Evolutionary conservation across 2,888 invertebrate species (phyloP).

Genomic region (Chaitophorus viminalis): DNA sequence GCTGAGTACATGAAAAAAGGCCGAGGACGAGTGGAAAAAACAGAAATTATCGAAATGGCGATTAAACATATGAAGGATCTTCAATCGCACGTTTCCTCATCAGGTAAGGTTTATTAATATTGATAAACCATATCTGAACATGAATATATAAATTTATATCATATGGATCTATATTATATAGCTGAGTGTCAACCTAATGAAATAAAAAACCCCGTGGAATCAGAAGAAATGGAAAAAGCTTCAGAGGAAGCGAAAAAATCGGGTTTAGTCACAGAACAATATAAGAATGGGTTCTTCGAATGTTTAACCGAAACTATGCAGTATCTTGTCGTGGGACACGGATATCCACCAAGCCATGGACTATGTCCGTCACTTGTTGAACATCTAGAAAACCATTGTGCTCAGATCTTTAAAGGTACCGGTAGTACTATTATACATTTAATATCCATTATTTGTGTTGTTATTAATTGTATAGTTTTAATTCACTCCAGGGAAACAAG

Average conservation of each 20-base stretch:
- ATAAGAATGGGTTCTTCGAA: slow-evolving; percentile 88
- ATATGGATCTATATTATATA: neutral
- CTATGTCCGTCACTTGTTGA: slow-evolving; percentile 82
- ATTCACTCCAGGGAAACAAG: slow-evolving; percentile 46
- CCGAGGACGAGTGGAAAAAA: slow-evolving; percentile 94
- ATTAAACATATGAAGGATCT: slow-evolving; percentile 92
- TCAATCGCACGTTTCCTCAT: slow-evolving; percentile 68
- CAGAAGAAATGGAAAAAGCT: slow-evolving; percentile 4
- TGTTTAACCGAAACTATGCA: slow-evolving; percentile 90
- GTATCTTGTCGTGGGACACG: slow-evolving; percentile 87
- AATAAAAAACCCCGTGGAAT: neutral
- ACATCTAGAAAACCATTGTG: slow-evolving; percentile 87
- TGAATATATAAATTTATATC: neutral
- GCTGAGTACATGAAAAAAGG: slow-evolving; percentile 94
- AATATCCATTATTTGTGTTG: neutral
- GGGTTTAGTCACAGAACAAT: slow-evolving; percentile 69
- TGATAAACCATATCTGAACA: neutral
- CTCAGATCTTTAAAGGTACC: slow-evolving; percentile 71
- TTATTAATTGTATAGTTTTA: neutral
- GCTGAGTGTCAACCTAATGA: neutral
- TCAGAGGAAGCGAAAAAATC: slow-evolving; percentile 8
- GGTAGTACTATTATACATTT: neutral
- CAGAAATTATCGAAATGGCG: slow-evolving; percentile 98
- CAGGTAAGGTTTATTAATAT: slow-evolving; percentile 5
- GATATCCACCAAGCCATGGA: slow-evolving; percentile 81